Evolutionary conservation across 2,888 invertebrate genomes (phyloP), one percentile per base, ranked within the genome.

Genomic region (Boloria euphrosyne): DNA sequence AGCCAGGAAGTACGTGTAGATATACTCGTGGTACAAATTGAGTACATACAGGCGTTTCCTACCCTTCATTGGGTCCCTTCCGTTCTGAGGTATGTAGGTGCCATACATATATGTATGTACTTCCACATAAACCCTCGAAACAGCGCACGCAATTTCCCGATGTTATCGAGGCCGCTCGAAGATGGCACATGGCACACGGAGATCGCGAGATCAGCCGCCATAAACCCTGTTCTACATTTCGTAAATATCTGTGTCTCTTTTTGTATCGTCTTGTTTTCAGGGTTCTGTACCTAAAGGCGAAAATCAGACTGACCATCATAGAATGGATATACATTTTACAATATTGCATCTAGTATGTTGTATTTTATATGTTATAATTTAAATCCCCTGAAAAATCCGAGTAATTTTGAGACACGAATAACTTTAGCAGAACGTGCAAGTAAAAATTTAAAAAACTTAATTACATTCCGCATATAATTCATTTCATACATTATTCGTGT

Each of bases 141-240:
- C 31, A 49, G 16, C 47, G 47, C 38, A 17, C 14, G 50, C 31
- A 60, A 60, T 60, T 59, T 59, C 31, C 50, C 22, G 49, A 59
- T 59, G 49, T 49, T 31, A 60, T 60, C 50, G 49, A 49, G 14
- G 31, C 59, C 49, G 17, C 50, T 60, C 49, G 59, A 17, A 60
- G 59, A 60, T 60, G 47, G 47, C n/a, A 49, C 10, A 49, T 49
- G 10, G 10, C 7, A 2, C 31, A 10, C 31, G 31, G 31, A 38
- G 31, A 38, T 38, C 31, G 31, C 31, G 31, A 38, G 31, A 38
- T 10, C 31, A 38, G 31, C 31, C 31, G 31, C 31, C 31, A 38
- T 38, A 38, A 38, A 38, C 31, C 31, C 7, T 38, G 31, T 2
- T 38, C 31, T 38, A 38, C 10, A 38, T 38, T 38, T 38, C 31